Base-by-base conservation (phyloP, 2,113 vertebrate species). In the Pimephales promelas region DNA sequence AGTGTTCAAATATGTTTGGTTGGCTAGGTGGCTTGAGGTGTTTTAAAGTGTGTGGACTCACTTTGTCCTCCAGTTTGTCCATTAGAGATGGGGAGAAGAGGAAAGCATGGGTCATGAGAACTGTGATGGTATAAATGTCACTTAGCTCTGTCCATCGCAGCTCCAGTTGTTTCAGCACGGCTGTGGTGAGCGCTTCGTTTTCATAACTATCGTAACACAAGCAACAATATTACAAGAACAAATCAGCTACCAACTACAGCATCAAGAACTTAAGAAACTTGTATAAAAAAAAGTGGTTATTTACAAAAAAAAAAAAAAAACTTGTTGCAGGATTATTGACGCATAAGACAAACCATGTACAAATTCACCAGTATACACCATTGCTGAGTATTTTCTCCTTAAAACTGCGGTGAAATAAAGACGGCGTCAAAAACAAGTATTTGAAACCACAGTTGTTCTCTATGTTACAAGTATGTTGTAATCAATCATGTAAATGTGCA, bases 21-120 rank as follows among this genome's bases (percentile, higher is more conserved):
- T 57, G n/a, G 14, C 22, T 61, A 31, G 47, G 0, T 34, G 14
- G 28, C 10, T 47, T 28, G 28, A n/a, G n/a, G 18, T 59, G 43
- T 70, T 22, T 57, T 16, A 16, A 24, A 47, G 47, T 9, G 5
- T 28, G 34, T 28, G 28, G 10, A 40, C 52, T 78, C 90, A 99
- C 98, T 97, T 99, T 99, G 88, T 99, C 97, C 84, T 98, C 96
- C 75, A 99, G 92, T 73, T 88, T 94, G 70, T 95, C 96, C 94
- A 95, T 94, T 24, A 99, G 88, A 0, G 90, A 7, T 0, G 93
- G 91, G 0, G 96, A 94, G 57, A 97, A 7, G 66, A 76, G 83
- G 2, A 92, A 89, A 0, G 92, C 88, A 82, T 90, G 95, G 18
- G 64, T 2, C 82, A 98, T 94, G 14, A 99, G 79, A 0, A 5